phyloP scores from a whole-genome alignment of 2,113 vertebrate species.

The Herpetotheres cachinnans region DNA sequence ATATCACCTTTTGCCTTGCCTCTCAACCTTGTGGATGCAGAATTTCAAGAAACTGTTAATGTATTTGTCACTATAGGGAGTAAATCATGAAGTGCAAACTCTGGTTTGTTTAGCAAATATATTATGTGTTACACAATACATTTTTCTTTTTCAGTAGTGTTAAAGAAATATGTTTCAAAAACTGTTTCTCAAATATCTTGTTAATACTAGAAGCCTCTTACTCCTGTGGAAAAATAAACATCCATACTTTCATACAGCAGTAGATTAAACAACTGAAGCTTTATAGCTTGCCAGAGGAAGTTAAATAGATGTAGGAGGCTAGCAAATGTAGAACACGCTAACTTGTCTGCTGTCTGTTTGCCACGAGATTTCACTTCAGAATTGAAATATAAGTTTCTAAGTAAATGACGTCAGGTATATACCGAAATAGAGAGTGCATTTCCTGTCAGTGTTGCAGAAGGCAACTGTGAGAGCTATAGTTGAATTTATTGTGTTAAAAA shows the following conservation, averaged over 20 bases:
- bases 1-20: neutral
- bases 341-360: neutral
- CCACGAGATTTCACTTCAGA: neutral
- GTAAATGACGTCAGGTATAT: rapidly evolving
- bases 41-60: neutral
- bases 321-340: neutral
- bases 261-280: neutral
- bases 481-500: neutral
- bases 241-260: neutral
- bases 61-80: neutral
- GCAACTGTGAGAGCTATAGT: neutral
- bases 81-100: neutral
- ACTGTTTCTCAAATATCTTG: neutral
- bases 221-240: neutral
- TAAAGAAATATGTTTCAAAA: neutral
- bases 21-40: neutral
- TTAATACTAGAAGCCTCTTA: neutral
- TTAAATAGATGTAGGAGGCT: neutral
- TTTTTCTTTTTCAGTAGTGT: neutral
- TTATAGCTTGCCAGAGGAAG: neutral
- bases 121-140: neutral
- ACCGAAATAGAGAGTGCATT: neutral
- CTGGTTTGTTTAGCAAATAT: neutral
- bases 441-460: neutral
- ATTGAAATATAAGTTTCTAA: neutral